Evolutionary conservation across 2,888 invertebrate species (phyloP).

Genomic region (Epistrophe eligans): DNA sequence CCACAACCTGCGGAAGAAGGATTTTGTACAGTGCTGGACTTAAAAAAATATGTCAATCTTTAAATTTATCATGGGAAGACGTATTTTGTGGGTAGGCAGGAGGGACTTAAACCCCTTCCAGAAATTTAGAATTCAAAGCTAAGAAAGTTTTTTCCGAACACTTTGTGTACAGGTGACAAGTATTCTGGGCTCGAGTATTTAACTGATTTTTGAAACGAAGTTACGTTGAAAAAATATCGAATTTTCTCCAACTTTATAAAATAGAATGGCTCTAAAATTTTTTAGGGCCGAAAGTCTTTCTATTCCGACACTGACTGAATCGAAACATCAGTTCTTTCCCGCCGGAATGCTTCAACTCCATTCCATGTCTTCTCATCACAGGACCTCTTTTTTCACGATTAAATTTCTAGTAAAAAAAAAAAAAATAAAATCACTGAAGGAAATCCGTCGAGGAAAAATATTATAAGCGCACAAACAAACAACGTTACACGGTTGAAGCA

Average conservation of each 20-base stretch:
- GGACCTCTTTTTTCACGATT: constrained; percentile 39
- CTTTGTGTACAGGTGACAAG: no score
- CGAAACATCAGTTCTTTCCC: constrained; percentile 43
- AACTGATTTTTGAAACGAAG: no score
- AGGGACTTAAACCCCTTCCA: neutral
- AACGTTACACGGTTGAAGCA: constrained; percentile 31
- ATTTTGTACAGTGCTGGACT: neutral
- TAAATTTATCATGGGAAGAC: neutral
- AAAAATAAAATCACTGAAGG: constrained; percentile 36
- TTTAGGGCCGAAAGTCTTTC: neutral
- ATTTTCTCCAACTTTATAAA: no score
- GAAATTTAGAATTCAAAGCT: no score
- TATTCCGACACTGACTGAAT: neutral
- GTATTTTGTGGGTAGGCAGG: neutral
- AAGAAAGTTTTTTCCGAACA: no score
- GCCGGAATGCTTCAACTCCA: constrained; percentile 31
- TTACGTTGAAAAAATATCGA: no score
- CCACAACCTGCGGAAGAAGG: neutral
- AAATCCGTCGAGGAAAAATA: constrained; percentile 36
- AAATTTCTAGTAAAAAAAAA: constrained; percentile 34
- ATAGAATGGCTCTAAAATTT: no score
- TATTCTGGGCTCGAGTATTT: no score
- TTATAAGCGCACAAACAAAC: constrained; percentile 19
- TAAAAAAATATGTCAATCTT: neutral
- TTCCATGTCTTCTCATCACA: neutral